Evolutionary conservation across 2,113 vertebrate species (phyloP).

Genomic region (Cyrtonyx montezumae): DNA sequence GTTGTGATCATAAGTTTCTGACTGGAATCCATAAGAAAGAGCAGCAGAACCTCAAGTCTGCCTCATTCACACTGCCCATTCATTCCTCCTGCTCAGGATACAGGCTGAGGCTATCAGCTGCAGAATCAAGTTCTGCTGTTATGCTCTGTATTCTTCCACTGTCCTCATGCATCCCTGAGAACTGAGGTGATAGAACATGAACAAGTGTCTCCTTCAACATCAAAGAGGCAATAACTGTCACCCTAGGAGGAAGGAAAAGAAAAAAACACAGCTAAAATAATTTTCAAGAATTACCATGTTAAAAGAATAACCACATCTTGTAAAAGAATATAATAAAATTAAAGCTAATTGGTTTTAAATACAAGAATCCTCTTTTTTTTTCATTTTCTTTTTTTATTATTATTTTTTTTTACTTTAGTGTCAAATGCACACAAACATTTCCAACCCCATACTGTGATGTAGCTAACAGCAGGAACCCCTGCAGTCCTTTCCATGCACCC

Average conservation of each 20-base stretch:
- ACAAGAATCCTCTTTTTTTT: neutral
- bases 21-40: neutral
- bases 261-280: neutral
- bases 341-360: accelerated
- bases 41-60: neutral
- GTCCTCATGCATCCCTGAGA: accelerated
- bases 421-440: neutral
- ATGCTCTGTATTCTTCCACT: neutral
- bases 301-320: neutral
- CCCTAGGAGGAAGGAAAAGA: neutral
- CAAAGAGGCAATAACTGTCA: neutral
- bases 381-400: neutral
- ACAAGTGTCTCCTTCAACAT: neutral
- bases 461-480: neutral
- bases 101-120: neutral
- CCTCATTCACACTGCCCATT: neutral
- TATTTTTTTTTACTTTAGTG: neutral
- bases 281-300: neutral
- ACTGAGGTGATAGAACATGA: neutral
- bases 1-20: neutral
- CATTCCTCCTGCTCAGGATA: neutral
- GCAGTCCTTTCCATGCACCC: neutral
- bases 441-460: neutral
- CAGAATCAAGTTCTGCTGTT: neutral
- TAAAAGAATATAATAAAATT: neutral